Percentiles rank a stretch among this genome's conserved stretches.
phyloP scores from a whole-genome alignment of 2,888 invertebrate genomes.

The Diloba caeruleocephala region DNA sequence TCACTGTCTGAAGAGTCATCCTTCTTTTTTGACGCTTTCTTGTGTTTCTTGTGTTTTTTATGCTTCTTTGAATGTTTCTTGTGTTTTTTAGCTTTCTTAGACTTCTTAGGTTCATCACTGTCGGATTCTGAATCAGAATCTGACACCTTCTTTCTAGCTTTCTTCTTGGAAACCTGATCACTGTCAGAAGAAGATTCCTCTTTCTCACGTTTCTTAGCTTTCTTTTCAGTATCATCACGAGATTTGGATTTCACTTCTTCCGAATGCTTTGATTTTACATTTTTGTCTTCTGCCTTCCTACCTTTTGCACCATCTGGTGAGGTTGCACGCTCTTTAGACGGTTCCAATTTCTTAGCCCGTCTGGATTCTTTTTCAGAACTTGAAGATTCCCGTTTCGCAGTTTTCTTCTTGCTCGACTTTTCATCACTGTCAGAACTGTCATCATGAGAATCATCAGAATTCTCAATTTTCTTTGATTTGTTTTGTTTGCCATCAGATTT shows the following conservation, averaged over 20 bases:
- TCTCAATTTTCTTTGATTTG: slow-evolving; percentile 79
- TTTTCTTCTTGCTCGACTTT: slow-evolving; percentile 86
- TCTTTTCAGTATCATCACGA: slow-evolving; percentile 90
- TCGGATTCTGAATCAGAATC: slow-evolving; percentile 91
- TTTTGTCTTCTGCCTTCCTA: slow-evolving; percentile 78
- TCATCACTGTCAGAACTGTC: slow-evolving; percentile 86
- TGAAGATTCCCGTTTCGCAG: slow-evolving; percentile 79
- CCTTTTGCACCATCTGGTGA: slow-evolving; percentile 79
- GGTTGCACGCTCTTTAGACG: slow-evolving; percentile 73
- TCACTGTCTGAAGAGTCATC: slow-evolving; percentile 92
- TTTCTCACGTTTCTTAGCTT: slow-evolving; percentile 89
- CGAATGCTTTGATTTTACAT: slow-evolving; percentile 83
- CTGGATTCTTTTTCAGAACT: slow-evolving; percentile 83
- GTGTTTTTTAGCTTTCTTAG: slow-evolving; percentile 94
- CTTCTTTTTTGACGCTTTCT: slow-evolving; percentile 91
- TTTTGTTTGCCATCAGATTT: slow-evolving; percentile 73
- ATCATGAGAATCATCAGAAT: slow-evolving; percentile 81
- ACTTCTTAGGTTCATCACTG: slow-evolving; percentile 90
- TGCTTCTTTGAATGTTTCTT: slow-evolving; percentile 96
- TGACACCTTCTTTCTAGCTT: slow-evolving; percentile 88
- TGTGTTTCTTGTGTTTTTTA: slow-evolving; percentile 94
- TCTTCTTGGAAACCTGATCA: slow-evolving; percentile 86
- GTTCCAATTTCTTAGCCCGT: slow-evolving; percentile 77
- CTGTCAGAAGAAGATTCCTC: slow-evolving; percentile 88
- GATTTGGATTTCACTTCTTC: slow-evolving; percentile 88